Base-by-base conservation (phyloP, 1,140 invertebrate species). In the Brachionus rotundiformis region DNA sequence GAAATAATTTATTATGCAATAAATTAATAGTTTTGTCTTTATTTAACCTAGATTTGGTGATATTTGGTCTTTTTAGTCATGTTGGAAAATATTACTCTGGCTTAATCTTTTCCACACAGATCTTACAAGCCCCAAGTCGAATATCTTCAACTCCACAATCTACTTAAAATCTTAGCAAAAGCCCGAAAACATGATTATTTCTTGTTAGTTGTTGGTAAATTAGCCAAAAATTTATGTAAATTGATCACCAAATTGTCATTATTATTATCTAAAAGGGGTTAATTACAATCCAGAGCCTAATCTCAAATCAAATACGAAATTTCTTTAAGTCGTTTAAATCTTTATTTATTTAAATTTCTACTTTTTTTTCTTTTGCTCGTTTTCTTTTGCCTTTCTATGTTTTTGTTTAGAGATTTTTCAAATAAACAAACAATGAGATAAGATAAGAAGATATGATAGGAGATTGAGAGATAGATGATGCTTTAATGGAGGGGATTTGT, bases 181-280 rank as follows among this genome's bases (percentile, higher is more conserved):
- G 47, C 47, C 47, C 47, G 47, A 54, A 54, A 54, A 54, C 47
- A 54, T 54, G 47, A 54, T 8, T 7, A 54, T 54, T 54, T 54
- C 47, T 25, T 19, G 47, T 16, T 54, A 54, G 16, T 54, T 54
- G 4, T 54, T 54, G 8, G 47, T 1, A 41, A 41, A 41, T 41
- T 41, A 41, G 11, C 39, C 8, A n/a, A 23, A 54, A 23, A 54
- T 54, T 25, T 54, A 25, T 54, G 47, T 54, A 54, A 54, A 54
- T 54, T 54, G 47, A 54, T 54, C 47, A 54, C 47, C 47, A 54
- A 54, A 54, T 54, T 54, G 47, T 54, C 47, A 54, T 54, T 54
- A 54, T 54, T 54, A 54, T 54, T 54, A 54, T 54, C 47, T 54
- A 54, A 54, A 54, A 54, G 47, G 47, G 47, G 47, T 54, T 54